Evolutionary conservation across 2,113 vertebrate species (phyloP).

Genomic region (Chamaea fasciata): DNA sequence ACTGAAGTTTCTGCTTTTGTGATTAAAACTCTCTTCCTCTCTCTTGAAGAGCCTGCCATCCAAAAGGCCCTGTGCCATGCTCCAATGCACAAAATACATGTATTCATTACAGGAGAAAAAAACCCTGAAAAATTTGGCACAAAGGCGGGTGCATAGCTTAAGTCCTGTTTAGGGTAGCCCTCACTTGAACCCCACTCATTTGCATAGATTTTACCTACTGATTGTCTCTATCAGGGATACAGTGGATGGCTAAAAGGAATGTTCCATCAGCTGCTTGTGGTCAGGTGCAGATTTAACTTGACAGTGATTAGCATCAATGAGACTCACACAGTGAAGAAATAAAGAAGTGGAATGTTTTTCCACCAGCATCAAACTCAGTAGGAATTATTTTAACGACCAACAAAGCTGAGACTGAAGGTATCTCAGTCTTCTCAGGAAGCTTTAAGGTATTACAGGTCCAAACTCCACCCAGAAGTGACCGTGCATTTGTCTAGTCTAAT

Average conservation of each 20-base stretch:
- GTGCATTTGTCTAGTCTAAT: background rate
- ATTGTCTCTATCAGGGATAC: background rate
- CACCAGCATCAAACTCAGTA: background rate
- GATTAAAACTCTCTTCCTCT: conserved; percentile 69
- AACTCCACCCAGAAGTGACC: background rate
- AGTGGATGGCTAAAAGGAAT: background rate
- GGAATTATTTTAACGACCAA: background rate
- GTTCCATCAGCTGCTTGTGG: background rate
- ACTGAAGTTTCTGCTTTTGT: conserved; percentile 67
- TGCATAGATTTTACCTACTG: conserved; percentile 49
- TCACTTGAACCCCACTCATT: conserved; percentile 41
- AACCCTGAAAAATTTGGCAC: conserved; percentile 53
- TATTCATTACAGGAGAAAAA: conserved; percentile 61
- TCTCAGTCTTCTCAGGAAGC: background rate
- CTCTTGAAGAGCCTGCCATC: conserved; percentile 54
- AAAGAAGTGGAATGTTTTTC: background rate
- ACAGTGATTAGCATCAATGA: background rate
- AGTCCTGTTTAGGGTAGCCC: conserved; percentile 23
- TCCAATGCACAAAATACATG: conserved; percentile 71
- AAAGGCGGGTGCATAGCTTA: conserved; percentile 56
- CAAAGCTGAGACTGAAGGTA: background rate
- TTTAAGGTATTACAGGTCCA: background rate
- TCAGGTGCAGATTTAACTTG: background rate
- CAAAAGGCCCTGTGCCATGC: conserved; percentile 59
- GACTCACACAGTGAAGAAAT: background rate